Percentiles rank a stretch among this genome's conserved stretches.
Evolutionary conservation across 2,797 vertebrate genomes (phyloP).

Genomic region (Pampus argenteus): DNA sequence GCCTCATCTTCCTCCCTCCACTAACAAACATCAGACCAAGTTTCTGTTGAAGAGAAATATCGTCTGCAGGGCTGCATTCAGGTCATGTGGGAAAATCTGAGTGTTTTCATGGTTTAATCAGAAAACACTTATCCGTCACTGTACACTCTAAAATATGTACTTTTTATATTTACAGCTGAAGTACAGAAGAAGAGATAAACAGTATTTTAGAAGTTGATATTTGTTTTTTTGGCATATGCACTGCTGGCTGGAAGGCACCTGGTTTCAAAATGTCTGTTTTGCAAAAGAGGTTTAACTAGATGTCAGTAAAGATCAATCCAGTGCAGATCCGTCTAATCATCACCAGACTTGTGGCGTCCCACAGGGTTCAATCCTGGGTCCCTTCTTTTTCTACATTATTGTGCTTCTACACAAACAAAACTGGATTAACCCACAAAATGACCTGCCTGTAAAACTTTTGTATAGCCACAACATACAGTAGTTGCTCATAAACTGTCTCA

Average conservation of each 20-base stretch:
- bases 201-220: not conserved
- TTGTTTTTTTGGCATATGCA: conserved; percentile 9
- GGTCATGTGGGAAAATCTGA: conserved; percentile 36
- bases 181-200: conserved; percentile 1
- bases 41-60: conserved; percentile 17
- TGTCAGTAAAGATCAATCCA: not conserved
- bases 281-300: not conserved
- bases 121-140: not conserved
- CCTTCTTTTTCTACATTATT: not conserved
- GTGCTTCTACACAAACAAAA: not conserved
- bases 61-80: conserved; percentile 26
- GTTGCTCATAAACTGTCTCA: not conserved
- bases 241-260: conserved; percentile 18
- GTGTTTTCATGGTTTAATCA: not conserved
- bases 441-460: not conserved
- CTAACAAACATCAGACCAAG: conserved; percentile 67
- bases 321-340: conserved; percentile 1
- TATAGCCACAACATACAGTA: not conserved
- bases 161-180: not conserved
- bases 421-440: not conserved
- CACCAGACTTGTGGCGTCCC: conserved; percentile 17
- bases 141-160: too few relatives aligned
- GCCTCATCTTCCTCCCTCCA: conserved; percentile 90
- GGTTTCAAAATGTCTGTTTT: conserved; percentile 15
- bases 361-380: conserved; percentile 17